A percentile compares a stretch with the other conserved stretches of the same genome.
These are phyloP conservation scores for Perca fluviatilis DNA, from an alignment of 2,113 vertebrate genomes.

Conservation along the genomic window DNA sequence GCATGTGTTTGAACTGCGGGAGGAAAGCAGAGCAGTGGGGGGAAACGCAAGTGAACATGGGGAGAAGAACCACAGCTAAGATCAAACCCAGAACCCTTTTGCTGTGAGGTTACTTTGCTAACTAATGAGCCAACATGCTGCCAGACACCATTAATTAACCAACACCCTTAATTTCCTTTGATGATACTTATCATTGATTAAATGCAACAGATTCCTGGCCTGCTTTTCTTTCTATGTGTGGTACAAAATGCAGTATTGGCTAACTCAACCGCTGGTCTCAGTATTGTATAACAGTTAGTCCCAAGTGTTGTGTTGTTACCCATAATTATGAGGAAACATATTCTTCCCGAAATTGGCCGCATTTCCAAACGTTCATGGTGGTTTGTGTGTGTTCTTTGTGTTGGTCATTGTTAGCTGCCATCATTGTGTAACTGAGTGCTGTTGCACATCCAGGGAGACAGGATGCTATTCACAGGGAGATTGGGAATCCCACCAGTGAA, in stretches of 20 bases:
- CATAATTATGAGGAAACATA: slow-evolving; percentile 70
- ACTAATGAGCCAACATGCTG: slow-evolving; percentile 67
- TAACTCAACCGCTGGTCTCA: slow-evolving; percentile 31
- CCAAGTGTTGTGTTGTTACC: slow-evolving; percentile 61
- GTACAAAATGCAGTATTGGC: slow-evolving; percentile 42
- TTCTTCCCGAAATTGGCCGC: slow-evolving; percentile 69
- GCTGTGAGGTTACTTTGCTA: slow-evolving; percentile 63
- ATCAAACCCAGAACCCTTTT: slow-evolving; percentile 59
- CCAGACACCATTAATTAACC: slow-evolving; percentile 67
- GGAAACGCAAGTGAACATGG: slow-evolving; percentile 14
- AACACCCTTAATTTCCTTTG: slow-evolving; percentile 70
- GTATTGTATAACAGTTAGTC: slow-evolving; percentile 57
- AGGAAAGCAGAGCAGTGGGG: background rate
- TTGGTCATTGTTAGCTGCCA: slow-evolving; percentile 75
- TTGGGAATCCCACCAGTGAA: slow-evolving; percentile 78
- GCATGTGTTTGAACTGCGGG: slow-evolving; percentile 8
- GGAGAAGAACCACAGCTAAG: slow-evolving; percentile 43
- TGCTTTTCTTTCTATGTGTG: slow-evolving; percentile 30
- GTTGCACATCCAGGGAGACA: slow-evolving; percentile 68
- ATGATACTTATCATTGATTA: slow-evolving; percentile 74
- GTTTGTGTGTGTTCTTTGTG: slow-evolving; percentile 74
- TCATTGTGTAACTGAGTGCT: slow-evolving; percentile 77
- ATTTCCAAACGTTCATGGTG: slow-evolving; percentile 61
- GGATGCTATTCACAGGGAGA: slow-evolving; percentile 75
- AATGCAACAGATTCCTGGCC: slow-evolving; percentile 57